phyloP scores from a whole-genome alignment of 2,888 invertebrate species.

The Seira ritae region DNA sequence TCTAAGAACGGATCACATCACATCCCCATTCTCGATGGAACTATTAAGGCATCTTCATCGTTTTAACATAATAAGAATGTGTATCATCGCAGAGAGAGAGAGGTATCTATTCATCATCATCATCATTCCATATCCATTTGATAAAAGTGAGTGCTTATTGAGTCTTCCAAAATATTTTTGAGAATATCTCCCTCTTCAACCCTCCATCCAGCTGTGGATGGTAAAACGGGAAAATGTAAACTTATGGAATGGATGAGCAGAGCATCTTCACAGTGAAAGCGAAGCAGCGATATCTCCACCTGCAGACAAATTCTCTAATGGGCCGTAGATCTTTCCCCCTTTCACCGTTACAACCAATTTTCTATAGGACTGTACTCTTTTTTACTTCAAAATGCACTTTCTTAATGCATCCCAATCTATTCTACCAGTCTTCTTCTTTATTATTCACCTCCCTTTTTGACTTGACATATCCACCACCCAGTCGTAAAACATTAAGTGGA shows the following conservation, averaged over 20 bases:
- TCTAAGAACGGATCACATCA: too few species aligned
- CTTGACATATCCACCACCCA: constrained; percentile 9
- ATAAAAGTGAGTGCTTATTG: not conserved
- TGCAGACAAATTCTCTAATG: constrained; percentile 51
- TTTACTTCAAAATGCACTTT: constrained; percentile 44
- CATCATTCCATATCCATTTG: constrained; percentile 18
- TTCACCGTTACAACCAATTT: constrained; percentile 38
- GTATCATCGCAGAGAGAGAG: too few species aligned
- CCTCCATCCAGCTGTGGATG: not conserved
- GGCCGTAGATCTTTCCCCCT: constrained; percentile 43
- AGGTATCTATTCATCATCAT: too few species aligned
- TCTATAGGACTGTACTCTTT: not conserved
- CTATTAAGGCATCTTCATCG: constrained; percentile 22
- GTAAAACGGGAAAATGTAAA: too few species aligned
- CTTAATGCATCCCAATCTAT: too few species aligned
- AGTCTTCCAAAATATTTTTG: too few species aligned
- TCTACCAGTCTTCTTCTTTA: too few species aligned
- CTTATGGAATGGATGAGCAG: too few species aligned
- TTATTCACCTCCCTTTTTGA: constrained; percentile 12
- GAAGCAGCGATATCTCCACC: too few species aligned
- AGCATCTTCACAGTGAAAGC: too few species aligned
- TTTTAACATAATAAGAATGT: too few species aligned
- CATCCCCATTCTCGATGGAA: constrained; percentile 41
- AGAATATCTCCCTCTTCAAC: constrained; percentile 25
- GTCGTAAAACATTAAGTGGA: not conserved